Percentiles rank a stretch among this genome's conserved stretches.
Evolutionary conservation across 2,888 invertebrate species (phyloP).

Genomic region (Abscondita cerata): DNA sequence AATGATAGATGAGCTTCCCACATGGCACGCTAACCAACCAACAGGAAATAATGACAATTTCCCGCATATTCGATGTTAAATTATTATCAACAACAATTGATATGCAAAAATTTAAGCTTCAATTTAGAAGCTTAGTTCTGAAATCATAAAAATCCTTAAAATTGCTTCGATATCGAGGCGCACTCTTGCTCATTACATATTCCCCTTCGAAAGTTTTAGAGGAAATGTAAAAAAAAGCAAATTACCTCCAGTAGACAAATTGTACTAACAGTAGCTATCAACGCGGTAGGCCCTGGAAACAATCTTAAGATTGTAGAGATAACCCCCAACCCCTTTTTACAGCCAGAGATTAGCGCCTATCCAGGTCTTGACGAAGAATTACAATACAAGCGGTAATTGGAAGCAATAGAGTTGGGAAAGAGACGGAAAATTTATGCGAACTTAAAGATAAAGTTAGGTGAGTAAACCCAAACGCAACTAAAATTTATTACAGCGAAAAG

Average conservation of each 20-base stretch:
- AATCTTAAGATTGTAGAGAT: conserved; percentile 39
- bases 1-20: conserved; percentile 47
- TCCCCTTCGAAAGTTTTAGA: conserved; percentile 30
- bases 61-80: conserved; percentile 36
- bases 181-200: conserved; percentile 34
- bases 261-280: conserved; percentile 36
- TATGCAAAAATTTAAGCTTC: conserved; percentile 5
- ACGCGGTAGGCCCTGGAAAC: conserved; percentile 38
- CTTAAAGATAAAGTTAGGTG: background rate
- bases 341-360: conserved; percentile 26
- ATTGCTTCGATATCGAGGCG: conserved; percentile 23
- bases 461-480: background rate
- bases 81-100: conserved; percentile 24
- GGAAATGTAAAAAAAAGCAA: conserved; percentile 37
- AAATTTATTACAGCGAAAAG: background rate
- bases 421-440: conserved; percentile 20
- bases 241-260: conserved; percentile 36
- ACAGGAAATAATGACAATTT: conserved; percentile 44
- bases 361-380: conserved; percentile 27
- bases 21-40: conserved; percentile 46
- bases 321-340: conserved; percentile 31
- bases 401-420: conserved; percentile 22
- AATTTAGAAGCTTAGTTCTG: background rate
- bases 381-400: conserved; percentile 34
- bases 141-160: conserved; percentile 11